Base-by-base conservation (phyloP, 23 tunicate species). In the Aplidium turbinatum region DNA sequence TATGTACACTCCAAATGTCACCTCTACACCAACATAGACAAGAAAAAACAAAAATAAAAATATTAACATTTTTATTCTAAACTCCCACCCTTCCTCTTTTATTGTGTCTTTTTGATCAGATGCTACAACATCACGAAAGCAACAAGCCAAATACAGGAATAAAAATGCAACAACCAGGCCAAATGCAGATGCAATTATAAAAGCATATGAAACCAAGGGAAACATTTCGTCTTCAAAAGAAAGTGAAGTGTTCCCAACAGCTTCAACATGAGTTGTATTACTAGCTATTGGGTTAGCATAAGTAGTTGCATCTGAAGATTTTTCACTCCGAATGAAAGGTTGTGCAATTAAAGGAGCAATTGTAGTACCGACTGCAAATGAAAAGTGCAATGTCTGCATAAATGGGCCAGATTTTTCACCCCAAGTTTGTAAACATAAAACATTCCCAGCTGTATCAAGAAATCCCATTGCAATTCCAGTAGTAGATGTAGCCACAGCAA, bases 371-470 rank as follows among this genome's bases (percentile, higher is more conserved):
- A 87, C 42, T 4, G 94, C 86, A 67, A 87, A 87, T n/a, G 56
- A 87, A 77, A 87, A 87, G 46, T 87, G 94, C 34, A 87, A 60
- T 35, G 73, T 46, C 33, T 87, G 94, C 85, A 87, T 79, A 70
- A 45, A 87, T 7, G 94, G 85, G 22, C 74, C 94, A 28, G 94
- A 87, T 57, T 80, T 69, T 38, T 66, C 76, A 9, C 94, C 94
- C 94, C 94, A 87, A 33, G 60, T 75, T 54, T 70, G 45, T 31
- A 87, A 65, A 55, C 94, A 87, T 76, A 87, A 30, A 13, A 87
- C 94, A 87, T 87, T 87, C 26, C 94, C 72, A 72, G 85, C 93
- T 0, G 94, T 87, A 53, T 87, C 94, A 3, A 87, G 67, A 51
- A 87, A 54, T 47, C 94, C 94, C 86, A 87, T 87, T 51, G 86